Percentiles rank a stretch among this genome's conserved stretches.
Evolutionary conservation across 2,888 invertebrate genomes (phyloP).

Genomic region (Limnephilus auricula): DNA sequence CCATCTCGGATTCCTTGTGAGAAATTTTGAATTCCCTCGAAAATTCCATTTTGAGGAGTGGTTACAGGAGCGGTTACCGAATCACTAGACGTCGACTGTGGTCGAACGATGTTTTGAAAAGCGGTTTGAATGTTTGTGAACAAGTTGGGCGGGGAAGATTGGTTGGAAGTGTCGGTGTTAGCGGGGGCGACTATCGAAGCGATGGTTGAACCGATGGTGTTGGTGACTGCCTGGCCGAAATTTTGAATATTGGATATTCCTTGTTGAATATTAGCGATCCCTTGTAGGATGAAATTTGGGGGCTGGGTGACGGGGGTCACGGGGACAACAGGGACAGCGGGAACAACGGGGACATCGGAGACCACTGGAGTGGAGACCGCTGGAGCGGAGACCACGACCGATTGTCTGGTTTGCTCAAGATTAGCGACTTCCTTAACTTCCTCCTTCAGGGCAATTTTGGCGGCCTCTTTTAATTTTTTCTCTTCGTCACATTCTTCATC

Average conservation of each 20-base stretch:
- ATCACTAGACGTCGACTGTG: neutral
- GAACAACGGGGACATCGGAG: neutral
- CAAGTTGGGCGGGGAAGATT: constrained; percentile 37
- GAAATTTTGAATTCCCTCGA: constrained; percentile 53
- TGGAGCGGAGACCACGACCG: neutral
- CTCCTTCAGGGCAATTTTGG: neutral
- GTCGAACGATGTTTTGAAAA: constrained; percentile 48
- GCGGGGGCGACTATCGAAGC: constrained; percentile 40
- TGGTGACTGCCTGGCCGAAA: neutral
- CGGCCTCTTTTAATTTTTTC: neutral
- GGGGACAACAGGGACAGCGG: neutral
- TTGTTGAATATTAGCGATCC: constrained; percentile 30
- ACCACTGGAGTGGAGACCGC: neutral
- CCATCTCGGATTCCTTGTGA: constrained; percentile 44
- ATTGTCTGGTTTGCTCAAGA: constrained; percentile 4
- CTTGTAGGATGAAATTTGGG: constrained; percentile 19
- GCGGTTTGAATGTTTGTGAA: constrained; percentile 44
- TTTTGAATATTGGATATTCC: constrained; percentile 28
- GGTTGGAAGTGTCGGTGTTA: neutral
- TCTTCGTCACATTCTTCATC: neutral
- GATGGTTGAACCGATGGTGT: constrained; percentile 23
- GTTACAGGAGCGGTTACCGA: neutral
- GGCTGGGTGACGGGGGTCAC: neutral
- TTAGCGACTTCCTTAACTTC: constrained; percentile 26
- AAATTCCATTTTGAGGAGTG: constrained; percentile 6